Percentiles rank a stretch among this genome's conserved stretches.
Conservation (phyloP, 2,797 vertebrate species). For the Trachurus trachurus region DNA sequence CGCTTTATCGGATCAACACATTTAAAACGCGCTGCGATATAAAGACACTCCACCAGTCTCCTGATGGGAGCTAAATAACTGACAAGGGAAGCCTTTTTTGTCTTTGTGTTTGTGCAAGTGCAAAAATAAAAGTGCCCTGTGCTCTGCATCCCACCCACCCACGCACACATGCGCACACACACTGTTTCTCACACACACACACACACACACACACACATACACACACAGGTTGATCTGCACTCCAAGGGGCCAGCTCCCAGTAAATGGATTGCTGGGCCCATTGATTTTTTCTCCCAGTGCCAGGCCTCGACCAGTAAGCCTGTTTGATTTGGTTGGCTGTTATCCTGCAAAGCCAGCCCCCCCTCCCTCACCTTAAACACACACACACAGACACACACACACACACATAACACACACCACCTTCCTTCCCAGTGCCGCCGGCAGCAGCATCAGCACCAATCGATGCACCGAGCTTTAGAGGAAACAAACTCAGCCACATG, state of each 20-base stretch:
- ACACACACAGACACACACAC: conserved; percentile 26
- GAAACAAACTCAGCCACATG: conserved; percentile 80
- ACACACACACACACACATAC: conserved; percentile 20
- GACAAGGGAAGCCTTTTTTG: conserved; percentile 30
- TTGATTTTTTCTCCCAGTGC: conserved; percentile 80
- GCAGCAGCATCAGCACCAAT: conserved; percentile 77
- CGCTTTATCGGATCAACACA: background rate
- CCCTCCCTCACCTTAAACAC: conserved; percentile 13
- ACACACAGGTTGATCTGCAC: conserved; percentile 69
- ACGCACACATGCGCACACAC: conserved; percentile 19
- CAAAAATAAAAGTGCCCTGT: conserved; percentile 62
- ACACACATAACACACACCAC: conserved; percentile 23
- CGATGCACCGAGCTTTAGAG: conserved; percentile 78
- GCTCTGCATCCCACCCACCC: conserved; percentile 44
- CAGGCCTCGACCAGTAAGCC: conserved; percentile 81
- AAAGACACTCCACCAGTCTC: conserved; percentile 5
- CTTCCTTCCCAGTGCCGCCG: conserved; percentile 56
- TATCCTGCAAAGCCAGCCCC: conserved; percentile 75
- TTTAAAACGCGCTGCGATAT: background rate
- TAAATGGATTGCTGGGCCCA: conserved; percentile 82
- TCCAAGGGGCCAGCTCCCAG: conserved; percentile 75
- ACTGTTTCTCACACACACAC: conserved; percentile 22
- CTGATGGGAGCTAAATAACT: conserved; percentile 37
- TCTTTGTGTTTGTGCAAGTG: conserved; percentile 47
- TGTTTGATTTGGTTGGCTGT: conserved; percentile 83